A percentile compares a stretch with the other conserved stretches of the same genome.
Conservation (phyloP, 2,888 invertebrate species). For the Adela reaumurella region DNA sequence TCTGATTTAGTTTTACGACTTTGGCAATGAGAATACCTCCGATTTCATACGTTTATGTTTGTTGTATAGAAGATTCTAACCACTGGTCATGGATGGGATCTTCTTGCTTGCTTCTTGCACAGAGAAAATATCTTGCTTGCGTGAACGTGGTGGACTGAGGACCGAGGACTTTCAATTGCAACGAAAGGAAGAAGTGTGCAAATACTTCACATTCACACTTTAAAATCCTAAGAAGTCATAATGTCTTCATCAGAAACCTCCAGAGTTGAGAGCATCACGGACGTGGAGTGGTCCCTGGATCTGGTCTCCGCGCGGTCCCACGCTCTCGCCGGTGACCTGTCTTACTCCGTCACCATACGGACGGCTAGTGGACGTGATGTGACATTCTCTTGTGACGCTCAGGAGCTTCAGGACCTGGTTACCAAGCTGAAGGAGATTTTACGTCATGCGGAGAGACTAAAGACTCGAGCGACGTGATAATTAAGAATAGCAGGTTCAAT, state of each 20-base stretch:
- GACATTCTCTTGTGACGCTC: conserved; percentile 59
- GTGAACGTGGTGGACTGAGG: too few species aligned
- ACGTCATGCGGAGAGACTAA: conserved; percentile 58
- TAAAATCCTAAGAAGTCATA: too few species aligned
- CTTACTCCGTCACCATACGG: conserved; percentile 40
- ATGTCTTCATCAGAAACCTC: neutral
- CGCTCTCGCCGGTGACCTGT: conserved; percentile 28
- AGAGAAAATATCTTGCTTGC: too few species aligned
- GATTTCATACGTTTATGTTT: too few species aligned
- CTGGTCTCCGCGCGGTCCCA: neutral
- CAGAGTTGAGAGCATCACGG: neutral
- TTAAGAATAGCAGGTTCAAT: too few species aligned
- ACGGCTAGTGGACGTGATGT: conserved; percentile 42
- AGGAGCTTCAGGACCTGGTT: conserved; percentile 63
- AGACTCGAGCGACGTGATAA: conserved; percentile 8
- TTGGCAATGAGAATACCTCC: too few species aligned
- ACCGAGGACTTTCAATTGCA: too few species aligned
- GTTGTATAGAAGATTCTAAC: too few species aligned
- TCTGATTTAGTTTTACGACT: too few species aligned
- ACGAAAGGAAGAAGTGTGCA: too few species aligned
- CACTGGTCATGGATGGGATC: too few species aligned
- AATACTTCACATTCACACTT: neutral
- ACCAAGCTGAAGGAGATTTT: conserved; percentile 64
- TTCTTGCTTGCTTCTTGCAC: too few species aligned
- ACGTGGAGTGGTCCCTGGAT: neutral